Base-by-base conservation (phyloP, 2,113 vertebrate species). In the Seriola rivoliana region DNA sequence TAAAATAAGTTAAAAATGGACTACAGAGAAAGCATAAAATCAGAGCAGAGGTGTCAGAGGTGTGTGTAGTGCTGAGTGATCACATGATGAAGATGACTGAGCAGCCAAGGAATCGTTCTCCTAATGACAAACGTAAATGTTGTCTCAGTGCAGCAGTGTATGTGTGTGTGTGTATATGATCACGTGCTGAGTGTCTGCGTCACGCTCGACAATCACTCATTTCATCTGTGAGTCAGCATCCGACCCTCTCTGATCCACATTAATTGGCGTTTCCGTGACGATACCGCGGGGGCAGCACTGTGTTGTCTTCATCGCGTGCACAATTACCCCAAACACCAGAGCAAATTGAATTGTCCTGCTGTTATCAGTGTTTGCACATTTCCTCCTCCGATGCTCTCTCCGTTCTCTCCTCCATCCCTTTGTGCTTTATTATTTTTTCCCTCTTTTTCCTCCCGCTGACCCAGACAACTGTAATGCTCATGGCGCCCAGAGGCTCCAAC, bases 381-480 rank as follows among this genome's bases (percentile, higher is more conserved):
- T 44, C 38, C 58, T n/a, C 40, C 17, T 32, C 23, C 4, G 14
- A 25, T 38, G 29, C 40, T 42, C 60, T 63, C 42, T 70, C 29
- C 50, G n/a, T 17, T 44, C 32, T 48, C 57, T 72, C 57, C 19
- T 65, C 50, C 17, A 8, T 54, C 25, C 32, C n/a, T 36, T 6
- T 36, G 0, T 10, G 16, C 42, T 32, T 71, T 57, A 29, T 75
- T 16, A 4, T 25, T 34, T 14, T 52, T 48, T 32, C 21, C n/a
- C 8, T 17, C 62, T 40, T 9, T 58, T 9, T 58, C 44, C 76
- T n/a, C 23, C 3, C 57, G 11, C 48, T 6, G 42, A 63, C 32
- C 16, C 73, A 75, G 89, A 83, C 62, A 8, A 6, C 60, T 14
- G 72, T 71, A 83, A 85, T 65, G 81, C 19, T 63, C 46, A 11